Base-by-base conservation (phyloP, 1,140 invertebrate species). In the Nasonia vitripennis region DNA sequence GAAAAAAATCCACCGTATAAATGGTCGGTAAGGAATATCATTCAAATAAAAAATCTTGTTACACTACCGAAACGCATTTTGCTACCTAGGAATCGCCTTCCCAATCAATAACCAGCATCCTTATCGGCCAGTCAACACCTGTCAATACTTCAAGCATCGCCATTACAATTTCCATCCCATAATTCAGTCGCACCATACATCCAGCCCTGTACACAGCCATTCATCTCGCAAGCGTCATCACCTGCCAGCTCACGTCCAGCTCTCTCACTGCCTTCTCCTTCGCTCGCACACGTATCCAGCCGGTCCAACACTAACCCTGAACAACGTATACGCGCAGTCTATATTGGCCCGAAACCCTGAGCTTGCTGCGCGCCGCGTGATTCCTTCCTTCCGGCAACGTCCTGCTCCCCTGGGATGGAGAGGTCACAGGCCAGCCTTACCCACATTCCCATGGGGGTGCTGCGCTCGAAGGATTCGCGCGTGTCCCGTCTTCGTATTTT, bases 351-450 rank as follows among this genome's bases (percentile, higher is more conserved):
- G 27, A 81, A 17, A 62, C 62, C 34, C 34, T 41, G 74, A 55
- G 27, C 68, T 62, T 55, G 45, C 27, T 74, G 17, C 51, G 51
- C 75, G 55, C 78, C 75, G 55, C 78, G 41, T 62, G 78, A 48
- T 41, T 31, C 67, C 71, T 51, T 82, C 34, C 82, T 41, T 77
- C 77, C 83, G 68, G 20, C 73, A 77, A 62, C 84, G 88, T 93
- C 83, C 91, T 93, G 90, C 84, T 92, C 92, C 92, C 93, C 93
- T 93, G 91, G 89, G 91, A 93, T 83, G 89, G 90, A 92, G 92
- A 93, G 93, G 93, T 93, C 93, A 93, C 91, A 91, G 88, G 85
- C 85, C 88, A 91, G 92, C 92, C 91, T 93, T 93, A 92, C 90
- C 92, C 90, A 92, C 90, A 91, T 93, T 91, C 89, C 91, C 91